Evolutionary conservation across 2,113 vertebrate genomes (phyloP), one percentile per base, ranked within the genome.

Genomic region (Xenopus laevis): DNA sequence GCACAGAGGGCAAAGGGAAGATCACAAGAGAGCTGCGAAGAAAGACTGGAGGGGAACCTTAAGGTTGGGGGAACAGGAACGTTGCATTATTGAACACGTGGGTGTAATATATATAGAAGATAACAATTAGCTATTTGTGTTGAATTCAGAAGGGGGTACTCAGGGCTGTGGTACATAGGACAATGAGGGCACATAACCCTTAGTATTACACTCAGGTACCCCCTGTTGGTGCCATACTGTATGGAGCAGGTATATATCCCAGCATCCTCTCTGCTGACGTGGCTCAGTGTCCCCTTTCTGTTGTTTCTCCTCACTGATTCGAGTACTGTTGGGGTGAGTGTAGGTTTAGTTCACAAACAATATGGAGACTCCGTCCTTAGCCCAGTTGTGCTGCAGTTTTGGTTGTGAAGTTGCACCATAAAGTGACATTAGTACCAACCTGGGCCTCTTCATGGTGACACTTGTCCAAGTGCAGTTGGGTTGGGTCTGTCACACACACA

Each of bases 161-260:
- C n/a, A n/a, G n/a, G n/a, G n/a, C n/a, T n/a, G n/a, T n/a, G n/a
- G n/a, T n/a, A n/a, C n/a, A n/a, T n/a, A n/a, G n/a, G n/a, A n/a
- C n/a, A n/a, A n/a, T n/a, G 23, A 1, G 8, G 47, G 15, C 12
- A 50, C 47, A 1, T 50, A 50, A 4, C 47, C 47, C 47, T 10
- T 4, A 50, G 47, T 0, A 0, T 15, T 6, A 50, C 15, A 50
- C 12, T 50, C 15, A 13, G 1, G 1, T 2, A 40, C 33, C 47
- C 12, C 5, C 15, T 50, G 6, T 5, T 13, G 47, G 15, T 50
- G 47, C 44, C 20, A 50, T 73, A 55, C 33, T 65, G 57, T 23
- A 73, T 46, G 33, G 11, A 4, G 53, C 71, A 73, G 10, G 50
- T 66, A 53, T 73, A 73, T 13, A 0, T 21, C 63, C 71, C 71